Base-by-base conservation (phyloP, 2,888 invertebrate genomes). In the Andrena minutula region DNA sequence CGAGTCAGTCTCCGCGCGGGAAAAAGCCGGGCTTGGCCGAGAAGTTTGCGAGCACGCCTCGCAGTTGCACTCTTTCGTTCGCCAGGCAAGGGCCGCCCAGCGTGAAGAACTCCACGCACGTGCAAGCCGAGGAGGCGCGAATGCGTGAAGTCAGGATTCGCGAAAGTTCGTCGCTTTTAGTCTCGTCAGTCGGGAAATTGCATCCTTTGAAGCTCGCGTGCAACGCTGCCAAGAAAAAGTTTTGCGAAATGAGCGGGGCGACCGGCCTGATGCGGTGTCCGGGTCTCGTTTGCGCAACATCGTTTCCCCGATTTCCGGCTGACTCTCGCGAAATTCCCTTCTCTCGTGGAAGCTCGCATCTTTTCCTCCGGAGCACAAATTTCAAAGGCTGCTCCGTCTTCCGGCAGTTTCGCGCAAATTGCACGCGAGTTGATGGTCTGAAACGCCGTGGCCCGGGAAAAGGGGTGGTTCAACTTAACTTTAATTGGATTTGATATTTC, bases 181-280 rank as follows among this genome's bases (percentile, higher is more conserved):
- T 63, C 56, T 30, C 61, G 51, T 28, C 35, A 65, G 32, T 20
- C n/a, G 41, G 71, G 56, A 77, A 75, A 85, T 84, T 79, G 74
- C 74, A 71, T 65, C 82, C 85, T 88, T 88, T 83, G 87, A 85
- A 53, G 81, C 51, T 75, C 65, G 66, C 60, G 75, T 47, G 75
- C 35, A 51, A 30, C 60, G 53, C 56, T 28, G 5, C 53, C 1
- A 32, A 77, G 75, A 80, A 86, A 81, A 86, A 78, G 84, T 80
- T 83, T 58, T 8, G 30, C 72, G 69, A 64, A 71, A 71, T 53
- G 70, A 79, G 69, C 26, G 26, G 2, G 49, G 66, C 30, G 58
- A 66, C 58, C 61, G 58, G 64, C 65, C 58, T 68, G 71, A 71
- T 64, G 35, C 30, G 58, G 23, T 51, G 20, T 7, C 30, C 20